Evolutionary conservation across 2,888 invertebrate genomes (phyloP).

Genomic region (Tetropium fuscum): DNA sequence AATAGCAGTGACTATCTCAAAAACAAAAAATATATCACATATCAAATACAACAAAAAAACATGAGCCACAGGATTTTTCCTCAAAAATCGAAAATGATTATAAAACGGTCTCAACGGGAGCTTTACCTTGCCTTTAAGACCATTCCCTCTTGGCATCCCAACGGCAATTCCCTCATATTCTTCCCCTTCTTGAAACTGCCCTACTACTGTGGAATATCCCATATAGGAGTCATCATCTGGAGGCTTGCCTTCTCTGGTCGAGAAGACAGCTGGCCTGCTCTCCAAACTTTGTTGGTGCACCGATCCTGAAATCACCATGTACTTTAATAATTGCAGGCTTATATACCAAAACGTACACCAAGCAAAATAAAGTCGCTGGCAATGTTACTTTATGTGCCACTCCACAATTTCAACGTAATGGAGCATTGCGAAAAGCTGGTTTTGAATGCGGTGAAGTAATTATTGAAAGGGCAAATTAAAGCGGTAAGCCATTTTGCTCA

Average conservation of each 20-base stretch:
- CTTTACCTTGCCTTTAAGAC: constrained; percentile 84
- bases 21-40: no score
- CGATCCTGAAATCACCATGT: constrained; percentile 79
- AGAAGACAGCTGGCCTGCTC: constrained; percentile 77
- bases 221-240: constrained; percentile 91
- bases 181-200: constrained; percentile 87
- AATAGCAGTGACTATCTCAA: no score
- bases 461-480: neutral
- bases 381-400: no score
- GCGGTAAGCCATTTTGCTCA: constrained; percentile 5
- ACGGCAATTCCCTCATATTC: constrained; percentile 87
- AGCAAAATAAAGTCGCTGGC: neutral
- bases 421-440: constrained; percentile 2
- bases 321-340: neutral
- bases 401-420: no score
- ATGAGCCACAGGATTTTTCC: no score
- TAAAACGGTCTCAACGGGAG: no score
- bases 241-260: constrained; percentile 85
- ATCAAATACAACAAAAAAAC: no score
- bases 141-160: constrained; percentile 91
- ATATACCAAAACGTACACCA: neutral
- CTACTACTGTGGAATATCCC: constrained; percentile 92
- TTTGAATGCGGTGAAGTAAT: neutral
- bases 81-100: no score
- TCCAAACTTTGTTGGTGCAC: constrained; percentile 81